Evolutionary conservation across 2,113 vertebrate species (phyloP).

Genomic region (Brachyhypopomus occidentalis): DNA sequence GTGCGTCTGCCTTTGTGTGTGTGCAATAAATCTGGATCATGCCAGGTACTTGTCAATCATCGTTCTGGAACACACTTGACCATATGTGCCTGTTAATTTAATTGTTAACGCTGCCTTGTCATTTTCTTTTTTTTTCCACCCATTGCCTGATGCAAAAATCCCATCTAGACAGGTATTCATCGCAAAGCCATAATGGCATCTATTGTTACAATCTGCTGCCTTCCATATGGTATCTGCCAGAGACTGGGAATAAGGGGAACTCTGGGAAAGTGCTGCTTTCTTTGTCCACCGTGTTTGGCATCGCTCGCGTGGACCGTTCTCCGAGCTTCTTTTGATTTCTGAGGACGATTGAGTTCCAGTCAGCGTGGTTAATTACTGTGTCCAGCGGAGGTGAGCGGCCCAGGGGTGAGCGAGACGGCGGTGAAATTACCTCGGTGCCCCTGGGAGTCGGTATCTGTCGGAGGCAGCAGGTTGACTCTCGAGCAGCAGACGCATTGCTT

Average conservation of each 20-base stretch:
- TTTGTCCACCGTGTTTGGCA: slow-evolving; percentile 36
- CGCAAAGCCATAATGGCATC: background rate
- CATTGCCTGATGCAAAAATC: background rate
- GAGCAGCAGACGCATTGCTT: slow-evolving; percentile 43
- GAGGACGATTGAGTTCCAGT: slow-evolving; percentile 67
- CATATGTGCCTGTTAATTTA: slow-evolving; percentile 7
- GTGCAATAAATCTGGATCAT: background rate
- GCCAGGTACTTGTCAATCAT: slow-evolving; percentile 3
- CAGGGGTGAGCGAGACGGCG: slow-evolving; percentile 37
- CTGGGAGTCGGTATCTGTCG: slow-evolving; percentile 51
- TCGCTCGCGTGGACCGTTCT: slow-evolving; percentile 55
- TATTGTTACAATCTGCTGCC: slow-evolving; percentile 25
- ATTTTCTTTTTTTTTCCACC: background rate
- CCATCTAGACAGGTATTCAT: background rate
- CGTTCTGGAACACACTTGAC: background rate
- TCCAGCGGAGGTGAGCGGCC: slow-evolving; percentile 63
- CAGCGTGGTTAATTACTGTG: slow-evolving; percentile 73
- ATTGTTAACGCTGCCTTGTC: background rate
- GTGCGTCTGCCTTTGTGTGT: background rate
- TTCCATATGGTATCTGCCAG: slow-evolving; percentile 25
- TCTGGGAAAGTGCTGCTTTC: background rate
- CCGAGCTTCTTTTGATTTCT: slow-evolving; percentile 62
- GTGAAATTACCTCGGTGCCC: slow-evolving; percentile 53
- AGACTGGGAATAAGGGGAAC: background rate
- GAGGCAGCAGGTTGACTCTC: slow-evolving; percentile 53